A percentile compares a stretch with the other conserved stretches of the same genome.
Evolutionary conservation across 2,113 vertebrate species (phyloP).

Genomic region (Psammodynastes pulverulentus): DNA sequence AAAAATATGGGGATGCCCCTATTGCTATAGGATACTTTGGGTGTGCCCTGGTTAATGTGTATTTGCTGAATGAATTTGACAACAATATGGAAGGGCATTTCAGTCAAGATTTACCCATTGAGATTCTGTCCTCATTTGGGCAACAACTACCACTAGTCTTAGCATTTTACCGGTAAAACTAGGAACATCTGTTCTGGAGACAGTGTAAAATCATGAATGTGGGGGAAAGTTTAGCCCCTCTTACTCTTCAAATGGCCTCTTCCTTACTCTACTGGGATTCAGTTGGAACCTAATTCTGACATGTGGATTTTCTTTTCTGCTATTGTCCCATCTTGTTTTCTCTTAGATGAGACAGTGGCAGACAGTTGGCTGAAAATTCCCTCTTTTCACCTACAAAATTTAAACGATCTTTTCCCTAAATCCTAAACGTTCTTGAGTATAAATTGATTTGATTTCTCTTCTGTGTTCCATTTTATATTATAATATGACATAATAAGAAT

Average conservation of each 20-base stretch:
- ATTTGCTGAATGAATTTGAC: neutral
- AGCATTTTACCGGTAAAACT: neutral
- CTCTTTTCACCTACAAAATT: neutral
- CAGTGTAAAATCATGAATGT: neutral
- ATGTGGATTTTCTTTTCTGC: neutral
- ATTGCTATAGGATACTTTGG: neutral
- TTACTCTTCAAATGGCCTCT: neutral
- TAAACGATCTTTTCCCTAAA: neutral
- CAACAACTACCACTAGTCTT: neutral
- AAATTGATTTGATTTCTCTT: neutral
- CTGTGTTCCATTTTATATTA: neutral
- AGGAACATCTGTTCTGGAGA: neutral
- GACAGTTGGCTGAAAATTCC: neutral
- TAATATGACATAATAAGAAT: neutral
- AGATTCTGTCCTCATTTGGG: neutral
- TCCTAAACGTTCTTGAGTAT: neutral
- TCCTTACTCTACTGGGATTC: too few species aligned
- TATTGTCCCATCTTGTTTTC: neutral
- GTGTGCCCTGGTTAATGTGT: neutral
- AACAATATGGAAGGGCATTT: neutral
- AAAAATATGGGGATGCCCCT: neutral
- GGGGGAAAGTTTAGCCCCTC: neutral
- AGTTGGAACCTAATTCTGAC: neutral
- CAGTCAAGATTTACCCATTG: neutral
- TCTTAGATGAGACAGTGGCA: neutral